phyloP scores from a whole-genome alignment of 2,888 invertebrate species.

The Parnassius orleans region DNA sequence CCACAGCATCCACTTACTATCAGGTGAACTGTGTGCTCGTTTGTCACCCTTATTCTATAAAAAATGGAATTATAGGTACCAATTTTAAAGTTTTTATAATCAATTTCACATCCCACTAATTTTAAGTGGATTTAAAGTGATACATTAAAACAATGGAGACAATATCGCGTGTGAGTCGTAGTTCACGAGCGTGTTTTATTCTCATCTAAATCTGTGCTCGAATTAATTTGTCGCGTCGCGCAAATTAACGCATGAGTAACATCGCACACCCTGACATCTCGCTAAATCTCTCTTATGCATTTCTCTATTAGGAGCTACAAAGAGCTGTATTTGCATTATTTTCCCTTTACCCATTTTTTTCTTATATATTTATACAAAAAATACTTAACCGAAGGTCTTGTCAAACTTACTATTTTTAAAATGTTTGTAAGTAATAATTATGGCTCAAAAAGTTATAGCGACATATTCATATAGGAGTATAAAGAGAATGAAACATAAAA shows the following conservation, averaged over 20 bases:
- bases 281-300: constrained; percentile 72
- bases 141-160: constrained; percentile 19
- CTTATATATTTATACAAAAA: constrained; percentile 1
- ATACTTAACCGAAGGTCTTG: too few species aligned
- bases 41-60: too few species aligned
- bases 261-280: constrained; percentile 69
- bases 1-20: too few species aligned
- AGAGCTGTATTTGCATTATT: constrained; percentile 40
- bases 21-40: too few species aligned
- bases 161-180: constrained; percentile 15
- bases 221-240: constrained; percentile 73
- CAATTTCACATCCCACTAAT: neutral
- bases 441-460: too few species aligned
- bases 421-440: too few species aligned
- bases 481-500: too few species aligned
- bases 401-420: too few species aligned
- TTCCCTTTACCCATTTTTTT: constrained; percentile 22
- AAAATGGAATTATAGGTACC: constrained; percentile 36
- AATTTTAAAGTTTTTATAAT: constrained; percentile 27
- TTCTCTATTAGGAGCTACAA: constrained; percentile 33
- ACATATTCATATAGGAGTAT: too few species aligned
- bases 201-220: constrained; percentile 61
- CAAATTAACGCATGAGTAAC: constrained; percentile 77
- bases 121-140: neutral
- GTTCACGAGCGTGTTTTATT: constrained; percentile 44